Base-by-base conservation (phyloP, 2,113 vertebrate genomes). In the Scomber japonicus region DNA sequence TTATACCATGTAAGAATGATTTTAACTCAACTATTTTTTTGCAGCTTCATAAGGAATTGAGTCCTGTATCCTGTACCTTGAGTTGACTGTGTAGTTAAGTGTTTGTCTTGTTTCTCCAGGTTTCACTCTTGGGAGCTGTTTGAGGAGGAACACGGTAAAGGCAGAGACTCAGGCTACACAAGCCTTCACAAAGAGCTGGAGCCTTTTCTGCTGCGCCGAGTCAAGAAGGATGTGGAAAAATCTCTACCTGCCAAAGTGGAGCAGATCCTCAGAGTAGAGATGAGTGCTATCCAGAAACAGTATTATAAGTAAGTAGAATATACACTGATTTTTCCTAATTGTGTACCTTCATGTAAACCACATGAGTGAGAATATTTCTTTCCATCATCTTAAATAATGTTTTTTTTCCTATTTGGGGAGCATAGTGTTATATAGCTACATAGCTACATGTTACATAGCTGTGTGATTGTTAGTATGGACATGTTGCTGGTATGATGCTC, bases 201-300 rank as follows among this genome's bases (percentile, higher is more conserved):
- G 88, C 98, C 98, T 0, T 99, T 99, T 90, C 86, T 99, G 1
- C 93, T 99, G 48, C 97, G 98, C 24, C 89, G 98, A 81, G 98
- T 99, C 87, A 99, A 99, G 92, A 99, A 99, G 91, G 98, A 99
- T 60, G 98, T 99, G 74, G 98, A 99, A 90, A 99, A 99, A 90
- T 99, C 98, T 70, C 95, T 99, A 60, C 98, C 98, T 86, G 98
- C 98, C 79, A 99, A 99, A 83, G 98, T 99, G 84, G 98, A 99
- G 60, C 98, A 99, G 89, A 99, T 99, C 87, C 91, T 99, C 88
- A 89, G 98, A 88, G 97, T 99, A 90, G 98, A 99, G 91, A 99
- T 99, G 98, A 99, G 97, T 46, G 98, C 98, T 19, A 95, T 99
- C 85, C 98, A 99, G 93, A 99, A 99, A 81, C 98, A 99, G 76